Evolutionary conservation across 2,888 invertebrate species (phyloP).

Genomic region (Adineta ricciae): DNA sequence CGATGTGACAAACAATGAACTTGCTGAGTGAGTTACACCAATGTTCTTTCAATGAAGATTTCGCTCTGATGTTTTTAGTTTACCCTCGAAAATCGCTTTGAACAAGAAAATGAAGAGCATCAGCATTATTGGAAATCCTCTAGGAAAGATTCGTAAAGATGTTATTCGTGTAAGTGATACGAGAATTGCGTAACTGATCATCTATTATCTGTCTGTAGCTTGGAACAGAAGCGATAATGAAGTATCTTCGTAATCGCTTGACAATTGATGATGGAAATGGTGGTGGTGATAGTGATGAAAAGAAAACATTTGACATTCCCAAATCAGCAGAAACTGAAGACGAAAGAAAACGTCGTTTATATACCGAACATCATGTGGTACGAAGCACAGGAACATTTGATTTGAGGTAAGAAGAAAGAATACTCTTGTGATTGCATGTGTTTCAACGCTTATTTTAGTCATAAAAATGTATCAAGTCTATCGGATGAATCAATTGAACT

Average conservation of each 20-base stretch:
- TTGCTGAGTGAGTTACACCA: slow-evolving; percentile 49
- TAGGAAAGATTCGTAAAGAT: slow-evolving; percentile 10
- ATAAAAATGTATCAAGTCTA: background rate
- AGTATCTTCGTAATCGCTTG: slow-evolving; percentile 20
- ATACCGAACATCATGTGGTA: slow-evolving; percentile 12
- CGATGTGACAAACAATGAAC: slow-evolving; percentile 71
- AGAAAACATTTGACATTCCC: background rate
- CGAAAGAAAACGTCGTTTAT: slow-evolving; percentile 18
- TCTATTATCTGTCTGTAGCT: background rate
- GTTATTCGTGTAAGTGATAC: background rate
- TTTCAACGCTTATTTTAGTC: background rate
- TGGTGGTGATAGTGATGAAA: background rate
- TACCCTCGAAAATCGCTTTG: slow-evolving; percentile 6
- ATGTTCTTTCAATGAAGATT: background rate
- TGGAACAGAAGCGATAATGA: background rate
- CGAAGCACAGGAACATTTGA: slow-evolving; percentile 15
- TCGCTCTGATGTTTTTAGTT: background rate
- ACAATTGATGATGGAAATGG: slow-evolving; percentile 4
- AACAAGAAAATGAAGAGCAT: slow-evolving; percentile 19
- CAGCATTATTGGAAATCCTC: background rate
- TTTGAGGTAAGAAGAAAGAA: background rate
- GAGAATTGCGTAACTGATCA: background rate
- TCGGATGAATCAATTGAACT: background rate
- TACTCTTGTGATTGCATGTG: too few relatives aligned
- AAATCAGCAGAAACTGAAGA: background rate